A percentile compares a stretch with the other conserved stretches of the same genome.
These are phyloP conservation scores for Pseudorectes ferrugineus DNA, from an alignment of 2,113 vertebrate species.

Conservation along the genomic window DNA sequence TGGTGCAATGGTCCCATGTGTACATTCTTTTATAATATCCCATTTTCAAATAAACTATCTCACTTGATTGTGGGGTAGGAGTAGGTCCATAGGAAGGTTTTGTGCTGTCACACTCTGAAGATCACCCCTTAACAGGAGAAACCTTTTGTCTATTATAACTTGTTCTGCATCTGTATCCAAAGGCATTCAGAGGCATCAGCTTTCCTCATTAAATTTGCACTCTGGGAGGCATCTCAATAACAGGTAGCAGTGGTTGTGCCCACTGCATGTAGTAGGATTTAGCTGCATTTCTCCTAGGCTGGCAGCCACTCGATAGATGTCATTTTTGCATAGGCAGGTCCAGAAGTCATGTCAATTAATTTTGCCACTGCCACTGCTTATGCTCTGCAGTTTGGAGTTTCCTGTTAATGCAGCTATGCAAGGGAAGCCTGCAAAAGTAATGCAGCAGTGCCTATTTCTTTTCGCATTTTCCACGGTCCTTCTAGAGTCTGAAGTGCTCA, in stretches of 20 bases:
- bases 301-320: neutral
- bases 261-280: neutral
- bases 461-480: neutral
- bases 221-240: neutral
- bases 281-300: neutral
- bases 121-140: neutral
- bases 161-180: neutral
- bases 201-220: neutral
- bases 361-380: neutral
- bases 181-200: neutral
- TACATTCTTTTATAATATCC: neutral
- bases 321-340: neutral
- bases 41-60: neutral
- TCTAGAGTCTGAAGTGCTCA: neutral
- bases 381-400: neutral
- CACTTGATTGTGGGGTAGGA: neutral
- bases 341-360: neutral
- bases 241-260: neutral
- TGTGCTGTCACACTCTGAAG: neutral
- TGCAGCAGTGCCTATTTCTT: neutral
- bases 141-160: neutral
- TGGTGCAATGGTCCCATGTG: rapidly evolving
- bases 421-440: neutral
- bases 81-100: neutral
- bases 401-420: neutral